Percentiles rank a stretch among this genome's conserved stretches.
Conservation (phyloP, 2,113 vertebrate genomes). For the Polypterus senegalus region DNA sequence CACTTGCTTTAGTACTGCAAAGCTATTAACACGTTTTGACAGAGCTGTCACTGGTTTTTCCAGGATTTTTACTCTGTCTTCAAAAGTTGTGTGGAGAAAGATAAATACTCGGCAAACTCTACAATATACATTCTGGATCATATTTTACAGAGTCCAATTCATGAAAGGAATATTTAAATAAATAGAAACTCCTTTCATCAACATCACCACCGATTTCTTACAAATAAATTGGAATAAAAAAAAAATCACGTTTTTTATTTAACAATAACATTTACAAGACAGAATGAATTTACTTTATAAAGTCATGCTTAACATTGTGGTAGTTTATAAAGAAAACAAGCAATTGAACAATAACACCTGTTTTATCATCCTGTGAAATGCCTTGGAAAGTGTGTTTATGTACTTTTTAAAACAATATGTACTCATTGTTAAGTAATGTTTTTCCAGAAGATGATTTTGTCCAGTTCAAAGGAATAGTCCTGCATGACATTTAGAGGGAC, state of each 20-base stretch:
- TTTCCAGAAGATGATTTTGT: conserved; percentile 31
- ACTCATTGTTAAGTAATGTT: conserved; percentile 10
- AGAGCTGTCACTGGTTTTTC: too few species aligned
- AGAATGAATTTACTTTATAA: neutral
- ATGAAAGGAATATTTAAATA: too few species aligned
- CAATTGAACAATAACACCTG: neutral
- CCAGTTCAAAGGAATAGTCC: conserved; percentile 15
- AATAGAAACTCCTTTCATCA: too few species aligned
- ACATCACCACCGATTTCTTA: too few species aligned
- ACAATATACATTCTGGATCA: too few species aligned
- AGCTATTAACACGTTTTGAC: too few species aligned
- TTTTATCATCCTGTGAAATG: too few species aligned
- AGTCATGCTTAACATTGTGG: neutral
- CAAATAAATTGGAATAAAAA: neutral
- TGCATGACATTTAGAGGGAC: conserved; percentile 56
- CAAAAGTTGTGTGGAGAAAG: too few species aligned
- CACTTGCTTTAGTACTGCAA: too few species aligned
- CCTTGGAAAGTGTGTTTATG: neutral
- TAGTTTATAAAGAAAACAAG: neutral
- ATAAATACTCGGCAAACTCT: too few species aligned
- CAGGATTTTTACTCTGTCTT: too few species aligned
- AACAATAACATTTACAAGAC: conserved; percentile 7
- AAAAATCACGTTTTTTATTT: conserved; percentile 5
- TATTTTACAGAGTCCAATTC: too few species aligned
- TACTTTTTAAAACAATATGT: neutral